Evolutionary conservation across 2,888 invertebrate genomes (phyloP), one percentile per base, ranked within the genome.

Genomic region (Cantharis rufa): DNA sequence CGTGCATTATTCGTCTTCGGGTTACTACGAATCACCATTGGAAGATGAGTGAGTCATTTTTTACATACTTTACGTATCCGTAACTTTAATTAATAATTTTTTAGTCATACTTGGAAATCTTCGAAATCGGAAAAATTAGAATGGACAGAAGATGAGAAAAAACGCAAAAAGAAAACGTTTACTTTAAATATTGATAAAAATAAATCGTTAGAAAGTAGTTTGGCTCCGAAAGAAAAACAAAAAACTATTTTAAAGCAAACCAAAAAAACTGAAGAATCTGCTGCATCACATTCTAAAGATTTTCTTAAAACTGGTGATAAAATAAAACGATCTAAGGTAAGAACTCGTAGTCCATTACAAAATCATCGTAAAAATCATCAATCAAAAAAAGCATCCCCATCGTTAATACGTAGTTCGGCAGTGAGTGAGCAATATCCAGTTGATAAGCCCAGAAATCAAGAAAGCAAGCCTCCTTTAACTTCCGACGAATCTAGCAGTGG

Each of bases 21-120:
- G 94, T 1, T 93, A 94, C 86, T 93, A 93, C 85, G 94, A 94
- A 86, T 93, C 93, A 85, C 93, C 93, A 13, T 91, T 91, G 63
- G 94, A 94, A 78, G 93, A 94, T 83, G 92, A 91, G 82, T 92
- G 86, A 82, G 87, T 91, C 82, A 89, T 10, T 63, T 62, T 10
- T 70, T 66, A 16, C 32, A 18, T 2, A 18, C 7, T 24, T 15
- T 69, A 63, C 48, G 15, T 62, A 27, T 28, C 69, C 15, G 15
- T 62, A 27, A 13, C n/a, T 28, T 72, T 28, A 0, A 15, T 28
- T 48, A n/a, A 32, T n/a, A 7, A 48, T 69, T 78, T 48, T 74
- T 11, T 24, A 86, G 86, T 72, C 82, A 83, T 5, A 93, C 85
- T 89, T 91, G 79, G 91, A 88, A 82, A 82, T 91, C 85, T 88